Conservation (phyloP, 2,888 invertebrate species). For the Perithous albicinctus region DNA sequence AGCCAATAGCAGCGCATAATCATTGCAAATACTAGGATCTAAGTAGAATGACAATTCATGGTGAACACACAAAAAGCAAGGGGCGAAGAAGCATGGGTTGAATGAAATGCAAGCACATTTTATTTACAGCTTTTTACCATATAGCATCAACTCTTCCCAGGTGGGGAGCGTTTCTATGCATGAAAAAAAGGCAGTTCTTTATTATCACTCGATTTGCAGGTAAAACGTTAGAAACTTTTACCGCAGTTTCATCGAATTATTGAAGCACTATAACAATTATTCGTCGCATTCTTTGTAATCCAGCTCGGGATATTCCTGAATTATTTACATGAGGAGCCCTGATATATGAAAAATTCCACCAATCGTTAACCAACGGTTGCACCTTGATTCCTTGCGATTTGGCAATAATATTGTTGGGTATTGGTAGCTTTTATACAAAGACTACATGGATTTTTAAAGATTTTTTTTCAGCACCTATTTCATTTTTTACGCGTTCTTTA, state of each 20-base stretch:
- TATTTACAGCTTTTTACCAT: slow-evolving; percentile 81
- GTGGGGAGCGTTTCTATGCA: slow-evolving; percentile 83
- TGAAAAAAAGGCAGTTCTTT: slow-evolving; percentile 74
- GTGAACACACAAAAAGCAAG: slow-evolving; percentile 20
- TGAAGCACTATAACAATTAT: neutral
- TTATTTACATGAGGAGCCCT: neutral
- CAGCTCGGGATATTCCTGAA: neutral
- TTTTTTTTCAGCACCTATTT: too few species aligned
- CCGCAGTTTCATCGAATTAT: neutral
- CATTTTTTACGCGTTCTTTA: too few species aligned
- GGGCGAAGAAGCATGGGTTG: slow-evolving; percentile 38
- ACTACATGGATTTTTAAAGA: too few species aligned
- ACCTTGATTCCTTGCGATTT: too few species aligned
- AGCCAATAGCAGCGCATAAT: neutral
- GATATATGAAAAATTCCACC: too few species aligned
- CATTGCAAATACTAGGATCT: neutral
- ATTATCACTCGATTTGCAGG: slow-evolving; percentile 58
- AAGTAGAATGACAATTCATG: neutral
- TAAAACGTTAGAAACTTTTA: neutral
- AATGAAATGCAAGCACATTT: slow-evolving; percentile 76
- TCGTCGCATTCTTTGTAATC: too few species aligned
- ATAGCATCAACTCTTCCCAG: slow-evolving; percentile 84
- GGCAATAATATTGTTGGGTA: too few species aligned
- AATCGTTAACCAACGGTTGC: too few species aligned
- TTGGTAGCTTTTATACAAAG: too few species aligned